Percentiles rank a stretch among this genome's conserved stretches.
phyloP scores from a whole-genome alignment of 2,888 invertebrate species.

The Incurvaria masculella region DNA sequence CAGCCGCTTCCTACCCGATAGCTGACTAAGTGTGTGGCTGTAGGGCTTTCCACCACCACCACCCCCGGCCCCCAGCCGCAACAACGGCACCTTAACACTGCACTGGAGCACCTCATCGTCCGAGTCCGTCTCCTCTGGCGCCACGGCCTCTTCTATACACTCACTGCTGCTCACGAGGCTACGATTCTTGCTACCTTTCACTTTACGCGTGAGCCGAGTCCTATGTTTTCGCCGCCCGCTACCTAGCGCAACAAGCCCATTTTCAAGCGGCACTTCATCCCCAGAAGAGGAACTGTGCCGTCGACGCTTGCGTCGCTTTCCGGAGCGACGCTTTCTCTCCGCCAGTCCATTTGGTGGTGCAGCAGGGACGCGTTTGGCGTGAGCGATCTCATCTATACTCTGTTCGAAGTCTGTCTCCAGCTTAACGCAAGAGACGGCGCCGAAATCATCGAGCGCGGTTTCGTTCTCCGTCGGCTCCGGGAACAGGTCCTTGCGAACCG shows the following conservation, averaged over 20 bases:
- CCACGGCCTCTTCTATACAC: slow-evolving; percentile 27
- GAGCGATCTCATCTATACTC: slow-evolving; percentile 47
- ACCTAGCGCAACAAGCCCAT: slow-evolving; percentile 36
- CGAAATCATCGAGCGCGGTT: slow-evolving; percentile 29
- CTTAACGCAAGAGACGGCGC: slow-evolving; percentile 38
- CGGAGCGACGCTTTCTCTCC: slow-evolving; percentile 33
- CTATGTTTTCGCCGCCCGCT: slow-evolving; percentile 42
- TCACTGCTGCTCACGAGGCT: slow-evolving; percentile 54
- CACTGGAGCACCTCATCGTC: slow-evolving; percentile 47
- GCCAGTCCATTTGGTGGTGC: slow-evolving; percentile 32
- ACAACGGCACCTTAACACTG: slow-evolving; percentile 49
- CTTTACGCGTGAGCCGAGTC: slow-evolving; percentile 34
- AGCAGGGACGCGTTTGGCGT: slow-evolving; percentile 37
- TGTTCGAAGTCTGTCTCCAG: slow-evolving; percentile 53
- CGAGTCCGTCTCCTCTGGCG: slow-evolving; percentile 34
- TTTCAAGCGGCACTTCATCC: slow-evolving; percentile 29
- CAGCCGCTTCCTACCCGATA: slow-evolving; percentile 50
- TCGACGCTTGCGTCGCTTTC: slow-evolving; percentile 32
- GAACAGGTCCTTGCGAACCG: slow-evolving; percentile 52
- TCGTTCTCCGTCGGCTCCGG: slow-evolving; percentile 31
- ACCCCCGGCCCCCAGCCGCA: slow-evolving; percentile 28
- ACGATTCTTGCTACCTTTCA: slow-evolving; percentile 53
- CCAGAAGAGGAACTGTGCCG: slow-evolving; percentile 17
- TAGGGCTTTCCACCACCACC: slow-evolving; percentile 44
- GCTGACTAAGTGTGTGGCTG: slow-evolving; percentile 57